Percentiles rank a stretch among this genome's conserved stretches.
Conservation (phyloP, 2,113 vertebrate species). For the Lasiurus cinereus region DNA sequence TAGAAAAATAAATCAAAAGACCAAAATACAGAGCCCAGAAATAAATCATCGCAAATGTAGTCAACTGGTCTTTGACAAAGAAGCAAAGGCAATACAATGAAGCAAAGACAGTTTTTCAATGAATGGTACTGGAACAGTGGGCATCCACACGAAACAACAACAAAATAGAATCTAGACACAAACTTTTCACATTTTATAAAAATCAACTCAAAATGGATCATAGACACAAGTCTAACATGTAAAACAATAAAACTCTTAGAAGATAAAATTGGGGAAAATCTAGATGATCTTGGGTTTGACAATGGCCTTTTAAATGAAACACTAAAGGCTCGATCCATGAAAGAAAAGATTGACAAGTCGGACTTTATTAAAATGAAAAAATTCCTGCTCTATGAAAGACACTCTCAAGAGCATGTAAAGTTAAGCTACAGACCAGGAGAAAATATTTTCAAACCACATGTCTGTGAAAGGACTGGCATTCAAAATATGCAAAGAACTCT, state of each 20-base stretch:
- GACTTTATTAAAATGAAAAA: not conserved
- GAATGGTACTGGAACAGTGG: not conserved
- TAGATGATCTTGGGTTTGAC: not conserved
- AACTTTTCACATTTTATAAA: not conserved
- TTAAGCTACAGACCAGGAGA: not conserved
- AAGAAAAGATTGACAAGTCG: not conserved
- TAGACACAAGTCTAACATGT: not conserved
- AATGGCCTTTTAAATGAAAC: not conserved
- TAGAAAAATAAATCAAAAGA: conserved; percentile 17
- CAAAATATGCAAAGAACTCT: not conserved
- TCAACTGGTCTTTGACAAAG: not conserved
- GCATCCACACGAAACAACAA: not conserved
- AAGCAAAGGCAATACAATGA: not conserved
- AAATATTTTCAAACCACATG: not conserved
- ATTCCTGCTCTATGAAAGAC: not conserved
- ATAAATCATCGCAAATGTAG: not conserved
- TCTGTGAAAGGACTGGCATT: not conserved
- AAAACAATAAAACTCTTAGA: not conserved
- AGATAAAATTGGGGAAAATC: not conserved
- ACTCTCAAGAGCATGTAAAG: not conserved
- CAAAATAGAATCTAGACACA: conserved; percentile 10
- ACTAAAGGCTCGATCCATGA: not conserved
- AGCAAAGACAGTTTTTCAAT: not conserved
- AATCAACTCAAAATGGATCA: not conserved
- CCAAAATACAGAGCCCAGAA: not conserved